phyloP scores from a whole-genome alignment of 2,797 vertebrate genomes.

The Mormyrops boulengeri region DNA sequence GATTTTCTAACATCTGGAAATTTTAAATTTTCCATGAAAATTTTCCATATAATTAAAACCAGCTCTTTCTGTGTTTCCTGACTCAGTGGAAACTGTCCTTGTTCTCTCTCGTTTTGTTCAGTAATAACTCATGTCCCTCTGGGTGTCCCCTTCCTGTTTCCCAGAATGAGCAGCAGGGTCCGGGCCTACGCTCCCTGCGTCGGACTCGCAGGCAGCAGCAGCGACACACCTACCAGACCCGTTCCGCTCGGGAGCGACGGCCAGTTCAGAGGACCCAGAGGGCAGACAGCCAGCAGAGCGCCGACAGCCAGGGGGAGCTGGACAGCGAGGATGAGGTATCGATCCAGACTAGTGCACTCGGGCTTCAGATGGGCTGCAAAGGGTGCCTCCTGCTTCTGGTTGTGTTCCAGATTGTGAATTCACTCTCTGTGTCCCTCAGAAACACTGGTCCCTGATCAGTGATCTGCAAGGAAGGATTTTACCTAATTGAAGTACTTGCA shows the following conservation, averaged over 20 bases:
- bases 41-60: background rate
- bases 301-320: constrained; percentile 62
- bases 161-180: constrained; percentile 64
- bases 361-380: background rate
- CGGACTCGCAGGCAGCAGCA: constrained; percentile 71
- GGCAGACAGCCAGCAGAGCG: constrained; percentile 30
- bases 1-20: background rate
- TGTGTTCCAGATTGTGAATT: constrained; percentile 7
- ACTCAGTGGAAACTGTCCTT: background rate
- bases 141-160: background rate
- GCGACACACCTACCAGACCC: constrained; percentile 82
- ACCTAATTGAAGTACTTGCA: constrained; percentile 8
- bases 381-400: background rate
- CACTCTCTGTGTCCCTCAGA: background rate
- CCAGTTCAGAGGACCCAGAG: constrained; percentile 51
- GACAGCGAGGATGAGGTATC: constrained; percentile 81
- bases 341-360: too few species aligned
- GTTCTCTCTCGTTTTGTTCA: background rate
- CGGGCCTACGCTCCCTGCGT: constrained; percentile 67
- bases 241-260: constrained; percentile 78
- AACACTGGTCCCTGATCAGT: constrained; percentile 9
- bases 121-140: background rate
- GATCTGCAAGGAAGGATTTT: constrained; percentile 1
- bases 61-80: background rate
- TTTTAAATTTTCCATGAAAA: background rate